Base-by-base conservation (phyloP, 92 coral and sea anemone genomes). In the Siderastrea radians region DNA sequence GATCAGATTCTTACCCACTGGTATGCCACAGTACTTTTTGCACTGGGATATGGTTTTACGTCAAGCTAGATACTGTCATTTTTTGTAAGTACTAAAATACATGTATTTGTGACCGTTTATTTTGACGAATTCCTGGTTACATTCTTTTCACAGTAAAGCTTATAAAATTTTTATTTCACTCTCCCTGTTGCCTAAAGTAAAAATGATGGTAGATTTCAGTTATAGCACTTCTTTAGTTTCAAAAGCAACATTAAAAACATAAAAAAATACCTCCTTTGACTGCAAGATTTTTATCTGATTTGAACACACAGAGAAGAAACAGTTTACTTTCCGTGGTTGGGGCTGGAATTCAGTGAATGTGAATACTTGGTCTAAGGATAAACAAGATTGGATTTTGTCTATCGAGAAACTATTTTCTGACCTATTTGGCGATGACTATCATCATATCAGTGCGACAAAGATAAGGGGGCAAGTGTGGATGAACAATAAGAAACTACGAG, bases 271-370 rank as follows among this genome's bases (percentile, higher is more conserved):
- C 9, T 9, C 14, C 19, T 6, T 17, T 55, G 51, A 44, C 58
- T 57, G 54, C 59, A 71, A 47, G 6, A 65, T 88, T 11, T 52
- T 43, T 64, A 12, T n/a, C 69, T n/a, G 52, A 6, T 26, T 26
- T 51, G 1, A 3, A 7, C 47, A n/a, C 74, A 5, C 15, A 81
- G 92, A 83, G 15, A 82, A 88, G 78, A 88, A 81, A n/a, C 69
- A 17, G 67, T 87, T 82, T 61, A 19, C 69, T 49, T 91, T 58
- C 69, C 88, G 91, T 60, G 94, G 94, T 16, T 91, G 88, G 75
- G 91, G 91, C 13, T 91, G 91, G 88, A 82, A 75, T 47, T 55
- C 68, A 15, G 57, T 64, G 47, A 69, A 77, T 5, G 60, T n/a
- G n/a, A 57, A 51, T 45, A n/a, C 54, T 47, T 91, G 91, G 88